These are phyloP conservation scores for Ceratosolen solmsi DNA, from an alignment of 1,140 invertebrate species.

Conservation along the genomic window DNA sequence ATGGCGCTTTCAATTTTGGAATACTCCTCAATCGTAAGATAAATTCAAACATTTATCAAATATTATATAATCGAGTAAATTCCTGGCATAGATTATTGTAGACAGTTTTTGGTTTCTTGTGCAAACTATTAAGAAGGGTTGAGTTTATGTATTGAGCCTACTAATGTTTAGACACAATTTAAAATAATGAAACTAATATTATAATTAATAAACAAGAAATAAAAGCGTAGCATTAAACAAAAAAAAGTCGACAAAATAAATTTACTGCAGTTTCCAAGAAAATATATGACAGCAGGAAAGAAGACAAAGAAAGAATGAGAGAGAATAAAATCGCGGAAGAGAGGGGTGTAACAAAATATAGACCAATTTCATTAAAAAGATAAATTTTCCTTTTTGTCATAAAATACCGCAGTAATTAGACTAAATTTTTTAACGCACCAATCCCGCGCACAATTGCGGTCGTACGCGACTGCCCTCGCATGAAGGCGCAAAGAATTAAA, in stretches of 20 bases:
- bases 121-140: neutral
- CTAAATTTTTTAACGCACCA: slow-evolving; percentile 39
- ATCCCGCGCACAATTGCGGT: neutral
- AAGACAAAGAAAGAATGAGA: neutral
- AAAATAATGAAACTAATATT: too few species aligned
- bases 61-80: neutral
- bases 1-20: neutral
- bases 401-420: slow-evolving; percentile 35
- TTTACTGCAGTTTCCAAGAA: too few species aligned
- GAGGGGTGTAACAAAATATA: too few species aligned
- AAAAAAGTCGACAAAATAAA: too few species aligned
- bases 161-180: too few species aligned
- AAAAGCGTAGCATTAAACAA: too few species aligned
- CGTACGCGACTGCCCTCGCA: neutral
- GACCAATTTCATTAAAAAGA: slow-evolving; percentile 24
- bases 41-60: neutral
- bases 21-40: neutral
- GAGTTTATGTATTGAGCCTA: too few species aligned
- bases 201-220: too few species aligned
- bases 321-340: neutral
- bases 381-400: slow-evolving; percentile 13
- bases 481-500: neutral
- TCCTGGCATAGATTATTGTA: neutral
- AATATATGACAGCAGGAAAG: too few species aligned
- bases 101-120: neutral